A percentile compares a stretch with the other conserved stretches of the same genome.
phyloP scores from a whole-genome alignment of 1,140 invertebrate genomes.

The Heliconius himera region DNA sequence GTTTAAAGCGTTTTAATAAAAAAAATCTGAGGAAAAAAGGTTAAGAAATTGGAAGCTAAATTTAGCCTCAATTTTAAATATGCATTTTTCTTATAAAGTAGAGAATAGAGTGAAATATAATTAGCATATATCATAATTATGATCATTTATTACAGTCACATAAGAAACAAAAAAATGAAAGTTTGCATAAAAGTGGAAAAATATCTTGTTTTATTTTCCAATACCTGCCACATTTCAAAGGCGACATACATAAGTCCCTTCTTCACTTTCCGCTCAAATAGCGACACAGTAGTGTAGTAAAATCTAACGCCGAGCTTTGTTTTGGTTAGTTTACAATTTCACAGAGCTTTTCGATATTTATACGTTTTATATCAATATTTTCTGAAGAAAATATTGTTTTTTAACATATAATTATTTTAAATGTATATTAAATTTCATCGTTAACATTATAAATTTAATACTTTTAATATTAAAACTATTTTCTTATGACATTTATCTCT shows the following conservation, averaged over 20 bases:
- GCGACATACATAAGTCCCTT: background rate
- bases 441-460: too few species aligned
- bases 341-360: background rate
- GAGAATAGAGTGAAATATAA: too few species aligned
- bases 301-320: background rate
- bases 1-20: too few species aligned
- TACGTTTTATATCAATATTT: background rate
- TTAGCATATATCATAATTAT: too few species aligned
- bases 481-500: background rate
- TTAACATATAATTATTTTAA: too few species aligned
- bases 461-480: background rate
- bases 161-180: background rate
- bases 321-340: background rate
- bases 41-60: background rate
- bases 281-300: background rate
- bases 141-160: too few species aligned
- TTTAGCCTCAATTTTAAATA: too few species aligned
- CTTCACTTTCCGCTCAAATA: background rate
- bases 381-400: too few species aligned
- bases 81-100: too few species aligned
- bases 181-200: background rate
- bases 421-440: too few species aligned
- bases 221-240: background rate
- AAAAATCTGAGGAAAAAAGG: too few species aligned
- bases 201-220: background rate